These are phyloP conservation scores for Psilopogon haemacephalus DNA, from an alignment of 2,113 vertebrate species.

Conservation along the genomic window DNA sequence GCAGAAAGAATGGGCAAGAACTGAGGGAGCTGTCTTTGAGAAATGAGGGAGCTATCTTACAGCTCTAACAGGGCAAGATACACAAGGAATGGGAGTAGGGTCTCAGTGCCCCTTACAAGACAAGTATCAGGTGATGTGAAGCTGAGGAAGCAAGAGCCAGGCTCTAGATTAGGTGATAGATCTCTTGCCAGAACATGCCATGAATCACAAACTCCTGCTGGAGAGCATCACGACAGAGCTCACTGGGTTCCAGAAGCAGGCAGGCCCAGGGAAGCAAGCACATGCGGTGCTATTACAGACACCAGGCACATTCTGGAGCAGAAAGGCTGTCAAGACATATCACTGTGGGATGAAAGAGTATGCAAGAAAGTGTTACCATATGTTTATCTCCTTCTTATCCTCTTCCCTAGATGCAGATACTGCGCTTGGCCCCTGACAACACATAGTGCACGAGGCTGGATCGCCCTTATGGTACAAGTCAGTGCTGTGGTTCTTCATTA, in stretches of 20 bases:
- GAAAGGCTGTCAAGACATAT: conserved; percentile 25
- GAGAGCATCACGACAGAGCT: neutral
- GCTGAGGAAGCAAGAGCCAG: neutral
- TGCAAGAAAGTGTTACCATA: neutral
- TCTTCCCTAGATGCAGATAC: neutral
- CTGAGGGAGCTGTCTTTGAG: neutral
- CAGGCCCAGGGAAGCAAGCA: neutral
- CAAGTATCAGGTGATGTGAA: neutral
- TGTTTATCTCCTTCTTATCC: neutral
- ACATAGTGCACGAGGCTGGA: neutral
- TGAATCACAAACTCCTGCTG: neutral
- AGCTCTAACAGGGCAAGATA: neutral
- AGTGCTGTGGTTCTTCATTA: neutral
- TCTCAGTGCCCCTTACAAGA: neutral
- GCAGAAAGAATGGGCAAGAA: neutral
- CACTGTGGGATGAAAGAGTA: neutral
- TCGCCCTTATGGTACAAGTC: neutral
- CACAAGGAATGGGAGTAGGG: neutral
- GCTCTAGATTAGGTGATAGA: neutral
- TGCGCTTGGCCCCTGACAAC: neutral
- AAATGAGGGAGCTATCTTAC: neutral
- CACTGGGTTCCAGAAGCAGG: neutral
- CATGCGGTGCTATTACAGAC: neutral
- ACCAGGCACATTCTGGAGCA: neutral
- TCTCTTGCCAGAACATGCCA: neutral